Evolutionary conservation across 2,888 invertebrate species (phyloP).

Genomic region (Julus scanicus): DNA sequence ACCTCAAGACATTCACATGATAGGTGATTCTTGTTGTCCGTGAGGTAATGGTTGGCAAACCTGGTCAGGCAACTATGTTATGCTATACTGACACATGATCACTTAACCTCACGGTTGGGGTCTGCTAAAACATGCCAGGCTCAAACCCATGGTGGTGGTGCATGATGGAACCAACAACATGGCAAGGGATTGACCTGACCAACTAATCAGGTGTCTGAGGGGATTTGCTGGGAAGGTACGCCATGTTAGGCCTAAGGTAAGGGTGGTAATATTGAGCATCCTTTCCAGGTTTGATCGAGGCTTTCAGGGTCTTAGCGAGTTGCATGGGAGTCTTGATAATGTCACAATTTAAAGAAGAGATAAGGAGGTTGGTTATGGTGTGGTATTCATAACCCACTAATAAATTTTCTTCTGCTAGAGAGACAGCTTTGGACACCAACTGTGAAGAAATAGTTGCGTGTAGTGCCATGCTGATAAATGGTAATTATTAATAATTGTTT

Average conservation of each 20-base stretch:
- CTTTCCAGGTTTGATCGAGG: background rate
- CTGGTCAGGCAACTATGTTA: slow-evolving; percentile 12
- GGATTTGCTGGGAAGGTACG: background rate
- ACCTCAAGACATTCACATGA: background rate
- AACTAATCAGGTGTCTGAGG: background rate
- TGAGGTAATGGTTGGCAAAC: slow-evolving; percentile 38
- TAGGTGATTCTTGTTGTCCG: background rate
- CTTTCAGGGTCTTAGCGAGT: background rate
- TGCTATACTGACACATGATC: slow-evolving; percentile 12
- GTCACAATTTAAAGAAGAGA: background rate
- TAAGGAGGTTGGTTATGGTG: too few relatives aligned
- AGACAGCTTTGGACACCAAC: too few relatives aligned
- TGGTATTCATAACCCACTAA: too few relatives aligned
- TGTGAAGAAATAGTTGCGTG: too few relatives aligned
- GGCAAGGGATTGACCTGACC: background rate
- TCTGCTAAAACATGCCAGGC: background rate
- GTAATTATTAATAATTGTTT: too few relatives aligned
- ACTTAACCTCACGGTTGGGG: background rate
- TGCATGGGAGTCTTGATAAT: background rate
- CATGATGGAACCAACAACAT: background rate
- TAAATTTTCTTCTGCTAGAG: too few relatives aligned
- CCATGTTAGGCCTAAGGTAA: background rate
- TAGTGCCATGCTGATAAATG: too few relatives aligned
- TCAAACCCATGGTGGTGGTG: background rate
- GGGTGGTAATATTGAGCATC: background rate